These are phyloP conservation scores for Alligator sinensis DNA, from an alignment of 2,113 vertebrate genomes.

Conservation along the genomic window DNA sequence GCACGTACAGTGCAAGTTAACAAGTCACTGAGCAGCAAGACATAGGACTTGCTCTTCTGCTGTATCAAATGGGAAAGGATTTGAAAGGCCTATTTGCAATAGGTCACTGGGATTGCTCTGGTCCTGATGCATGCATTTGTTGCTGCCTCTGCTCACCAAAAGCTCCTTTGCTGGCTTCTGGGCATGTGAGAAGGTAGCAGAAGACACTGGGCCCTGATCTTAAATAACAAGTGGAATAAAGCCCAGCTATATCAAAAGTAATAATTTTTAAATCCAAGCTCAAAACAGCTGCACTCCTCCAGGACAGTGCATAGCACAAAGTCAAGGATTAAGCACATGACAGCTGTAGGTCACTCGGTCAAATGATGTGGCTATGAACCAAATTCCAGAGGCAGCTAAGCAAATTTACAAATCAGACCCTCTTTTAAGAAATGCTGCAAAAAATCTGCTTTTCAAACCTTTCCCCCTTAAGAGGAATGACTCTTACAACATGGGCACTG, in stretches of 20 bases:
- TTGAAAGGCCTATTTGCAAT: too few species aligned
- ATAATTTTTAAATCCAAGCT: not conserved
- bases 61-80: too few species aligned
- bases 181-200: not conserved
- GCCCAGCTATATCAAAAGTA: not conserved
- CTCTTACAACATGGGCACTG: not conserved
- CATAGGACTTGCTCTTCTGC: too few species aligned
- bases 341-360: not conserved
- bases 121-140: too few species aligned
- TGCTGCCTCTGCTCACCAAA: too few species aligned
- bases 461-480: not conserved
- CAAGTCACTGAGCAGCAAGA: too few species aligned
- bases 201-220: not conserved
- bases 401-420: not conserved
- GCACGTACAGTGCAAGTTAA: too few species aligned
- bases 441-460: not conserved
- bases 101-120: too few species aligned
- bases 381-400: not conserved
- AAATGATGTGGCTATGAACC: not conserved
- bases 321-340: not conserved
- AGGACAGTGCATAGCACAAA: not conserved
- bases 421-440: not conserved
- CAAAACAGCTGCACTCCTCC: not conserved
- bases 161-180: not conserved
- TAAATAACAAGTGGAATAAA: not conserved